Conservation (phyloP, 2,797 vertebrate genomes). For the Darevskia mixta region DNA sequence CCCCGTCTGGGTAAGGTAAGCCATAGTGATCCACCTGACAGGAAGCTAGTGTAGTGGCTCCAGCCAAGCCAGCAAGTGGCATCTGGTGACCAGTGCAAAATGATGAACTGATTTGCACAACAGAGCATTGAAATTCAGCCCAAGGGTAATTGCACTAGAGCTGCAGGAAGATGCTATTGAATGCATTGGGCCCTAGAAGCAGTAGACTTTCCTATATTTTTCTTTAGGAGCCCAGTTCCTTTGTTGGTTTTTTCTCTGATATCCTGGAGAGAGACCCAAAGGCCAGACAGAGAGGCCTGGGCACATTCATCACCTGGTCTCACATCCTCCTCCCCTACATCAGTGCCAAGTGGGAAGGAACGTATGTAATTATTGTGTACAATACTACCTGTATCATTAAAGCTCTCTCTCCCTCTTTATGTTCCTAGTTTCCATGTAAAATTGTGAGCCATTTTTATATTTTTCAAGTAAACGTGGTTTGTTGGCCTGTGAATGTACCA, state of each 20-base stretch:
- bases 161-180: background rate
- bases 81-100: too few species aligned
- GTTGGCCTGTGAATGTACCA: background rate
- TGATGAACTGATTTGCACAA: background rate
- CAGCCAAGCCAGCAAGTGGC: too few species aligned
- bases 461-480: background rate
- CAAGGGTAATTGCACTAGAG: background rate
- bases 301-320: too few species aligned
- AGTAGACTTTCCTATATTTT: background rate
- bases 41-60: too few species aligned
- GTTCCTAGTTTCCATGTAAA: background rate
- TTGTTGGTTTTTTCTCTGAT: background rate
- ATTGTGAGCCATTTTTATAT: background rate
- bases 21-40: background rate
- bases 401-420: background rate
- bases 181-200: background rate
- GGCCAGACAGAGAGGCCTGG: too few species aligned
- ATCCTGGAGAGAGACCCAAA: background rate
- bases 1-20: too few species aligned
- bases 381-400: too few species aligned
- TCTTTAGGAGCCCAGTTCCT: background rate
- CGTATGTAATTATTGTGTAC: too few species aligned
- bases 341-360: too few species aligned
- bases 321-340: too few species aligned
- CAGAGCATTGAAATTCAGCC: background rate